Conservation (phyloP, 2,888 invertebrate genomes). For the Abrostola tripartita region DNA sequence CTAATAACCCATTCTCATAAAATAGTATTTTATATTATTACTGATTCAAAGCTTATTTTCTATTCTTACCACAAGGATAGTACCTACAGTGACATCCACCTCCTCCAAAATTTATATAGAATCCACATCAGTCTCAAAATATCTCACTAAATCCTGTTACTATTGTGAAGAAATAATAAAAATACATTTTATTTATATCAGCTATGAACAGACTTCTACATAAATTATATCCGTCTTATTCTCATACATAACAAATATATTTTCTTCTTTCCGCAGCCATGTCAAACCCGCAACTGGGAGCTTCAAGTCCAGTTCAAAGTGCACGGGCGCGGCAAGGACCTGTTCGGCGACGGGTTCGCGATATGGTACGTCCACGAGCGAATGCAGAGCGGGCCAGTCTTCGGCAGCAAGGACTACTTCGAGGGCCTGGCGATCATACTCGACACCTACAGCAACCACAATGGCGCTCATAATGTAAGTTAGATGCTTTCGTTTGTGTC, state of each 20-base stretch:
- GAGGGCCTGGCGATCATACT: conserved; percentile 96
- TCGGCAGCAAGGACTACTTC: conserved; percentile 98
- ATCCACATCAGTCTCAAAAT: no score
- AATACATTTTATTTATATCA: no score
- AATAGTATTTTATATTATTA: no score
- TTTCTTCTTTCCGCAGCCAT: conserved; percentile 89
- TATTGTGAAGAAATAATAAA: no score
- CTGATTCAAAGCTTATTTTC: no score
- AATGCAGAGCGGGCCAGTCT: conserved; percentile 95
- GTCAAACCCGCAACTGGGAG: conserved; percentile 97
- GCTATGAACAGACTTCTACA: no score
- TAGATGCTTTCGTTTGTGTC: background rate
- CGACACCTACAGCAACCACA: conserved; percentile 99
- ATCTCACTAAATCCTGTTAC: background rate
- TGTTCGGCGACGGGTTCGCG: conserved; percentile 99
- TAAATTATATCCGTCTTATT: background rate
- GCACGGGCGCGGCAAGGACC: conserved; percentile 97
- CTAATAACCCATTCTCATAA: no score
- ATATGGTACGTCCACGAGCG: conserved; percentile 96
- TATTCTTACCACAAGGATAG: no score
- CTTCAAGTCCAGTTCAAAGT: conserved; percentile 98
- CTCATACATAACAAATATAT: background rate
- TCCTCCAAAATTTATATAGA: no score
- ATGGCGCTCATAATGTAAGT: conserved; percentile 98
- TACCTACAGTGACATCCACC: no score